Evolutionary conservation across 2,113 vertebrate genomes (phyloP).

Genomic region (Emydura subglobosa): DNA sequence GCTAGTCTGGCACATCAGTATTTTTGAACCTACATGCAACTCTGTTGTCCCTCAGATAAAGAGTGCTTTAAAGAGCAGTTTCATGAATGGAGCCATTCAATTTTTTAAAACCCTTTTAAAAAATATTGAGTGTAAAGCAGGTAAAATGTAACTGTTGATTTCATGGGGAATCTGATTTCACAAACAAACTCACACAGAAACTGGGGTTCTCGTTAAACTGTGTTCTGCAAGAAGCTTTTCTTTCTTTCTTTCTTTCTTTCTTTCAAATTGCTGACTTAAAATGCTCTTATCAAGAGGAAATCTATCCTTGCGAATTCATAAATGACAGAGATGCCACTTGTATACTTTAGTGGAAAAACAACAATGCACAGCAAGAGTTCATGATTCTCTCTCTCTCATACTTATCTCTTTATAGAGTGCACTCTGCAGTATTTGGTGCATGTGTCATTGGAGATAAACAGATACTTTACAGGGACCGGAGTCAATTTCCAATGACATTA

Average conservation of each 20-base stretch:
- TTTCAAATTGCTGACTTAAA: neutral
- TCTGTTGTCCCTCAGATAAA: neutral
- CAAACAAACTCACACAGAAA: neutral
- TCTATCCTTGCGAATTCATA: conserved; percentile 25
- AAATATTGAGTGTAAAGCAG: neutral
- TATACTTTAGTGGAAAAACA: conserved; percentile 53
- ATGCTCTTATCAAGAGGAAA: conserved; percentile 20
- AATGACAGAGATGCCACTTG: conserved; percentile 43
- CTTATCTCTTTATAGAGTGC: conserved; percentile 45
- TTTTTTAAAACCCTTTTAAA: neutral
- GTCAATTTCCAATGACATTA: conserved; percentile 66
- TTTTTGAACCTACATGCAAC: neutral
- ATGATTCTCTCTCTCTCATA: conserved; percentile 30
- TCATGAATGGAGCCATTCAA: neutral
- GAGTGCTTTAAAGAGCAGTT: neutral
- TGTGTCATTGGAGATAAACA: conserved; percentile 66
- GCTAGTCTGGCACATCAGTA: neutral
- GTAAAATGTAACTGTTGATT: neutral
- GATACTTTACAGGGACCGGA: conserved; percentile 51
- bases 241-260: neutral
- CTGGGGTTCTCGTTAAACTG: neutral
- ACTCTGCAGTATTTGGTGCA: conserved; percentile 47
- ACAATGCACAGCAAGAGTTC: conserved; percentile 49
- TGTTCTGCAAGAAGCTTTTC: neutral
- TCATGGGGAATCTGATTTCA: neutral